A percentile compares a stretch with the other conserved stretches of the same genome.
These are phyloP conservation scores for Leptopilina myrica DNA, from an alignment of 2,888 invertebrate species.

Conservation along the genomic window DNA sequence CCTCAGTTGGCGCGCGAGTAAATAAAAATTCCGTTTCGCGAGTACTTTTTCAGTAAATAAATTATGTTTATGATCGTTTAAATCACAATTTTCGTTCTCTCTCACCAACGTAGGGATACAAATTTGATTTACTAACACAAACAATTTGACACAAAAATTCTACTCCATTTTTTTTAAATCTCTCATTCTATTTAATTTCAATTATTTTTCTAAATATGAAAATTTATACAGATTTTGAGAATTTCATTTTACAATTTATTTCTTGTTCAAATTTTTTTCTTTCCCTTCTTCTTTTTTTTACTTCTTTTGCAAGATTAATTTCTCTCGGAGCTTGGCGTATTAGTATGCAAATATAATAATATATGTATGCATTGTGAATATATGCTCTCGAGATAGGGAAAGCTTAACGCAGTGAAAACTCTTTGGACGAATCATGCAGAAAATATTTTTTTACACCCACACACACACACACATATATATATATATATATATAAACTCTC, in stretches of 20 bases:
- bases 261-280: background rate
- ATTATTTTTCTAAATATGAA: background rate
- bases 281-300: no score
- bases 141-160: background rate
- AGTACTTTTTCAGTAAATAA: slow-evolving; percentile 15
- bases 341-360: slow-evolving; percentile 32
- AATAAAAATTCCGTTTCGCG: background rate
- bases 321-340: background rate
- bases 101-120: background rate
- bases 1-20: background rate
- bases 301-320: background rate
- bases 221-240: no score
- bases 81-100: slow-evolving; percentile 13
- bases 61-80: background rate
- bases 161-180: no score
- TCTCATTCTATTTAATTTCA: no score
- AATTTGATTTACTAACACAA: slow-evolving; percentile 9
- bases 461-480: no score
- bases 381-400: slow-evolving; percentile 6
- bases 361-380: background rate
- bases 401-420: slow-evolving; percentile 16
- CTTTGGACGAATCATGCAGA: background rate
- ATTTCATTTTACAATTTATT: background rate
- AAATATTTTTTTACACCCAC: slow-evolving; percentile 1
- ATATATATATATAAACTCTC: background rate